These are phyloP conservation scores for Crypturellus undulatus DNA, from an alignment of 2,113 vertebrate genomes.

Conservation along the genomic window DNA sequence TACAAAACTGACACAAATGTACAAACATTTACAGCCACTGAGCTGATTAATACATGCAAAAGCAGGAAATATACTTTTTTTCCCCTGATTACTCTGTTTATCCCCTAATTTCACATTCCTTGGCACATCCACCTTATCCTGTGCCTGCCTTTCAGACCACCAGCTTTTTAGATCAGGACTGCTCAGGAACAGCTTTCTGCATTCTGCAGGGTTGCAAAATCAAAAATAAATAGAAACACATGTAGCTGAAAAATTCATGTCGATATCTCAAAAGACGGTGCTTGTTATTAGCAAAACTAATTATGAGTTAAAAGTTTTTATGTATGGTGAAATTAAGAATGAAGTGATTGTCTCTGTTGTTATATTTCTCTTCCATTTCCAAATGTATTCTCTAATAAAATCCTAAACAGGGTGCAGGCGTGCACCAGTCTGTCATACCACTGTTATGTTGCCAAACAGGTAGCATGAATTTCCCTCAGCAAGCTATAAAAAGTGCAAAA, in stretches of 20 bases:
- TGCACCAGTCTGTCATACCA: constrained; percentile 16
- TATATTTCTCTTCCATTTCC: background rate
- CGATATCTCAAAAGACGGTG: background rate
- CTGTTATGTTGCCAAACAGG: constrained; percentile 59
- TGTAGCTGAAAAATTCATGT: background rate
- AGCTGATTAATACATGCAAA: background rate
- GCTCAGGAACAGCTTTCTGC: background rate
- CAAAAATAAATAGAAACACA: background rate
- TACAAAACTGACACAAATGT: background rate
- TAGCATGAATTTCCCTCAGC: constrained; percentile 64
- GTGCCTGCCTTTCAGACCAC: background rate
- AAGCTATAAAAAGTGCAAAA: constrained; percentile 69
- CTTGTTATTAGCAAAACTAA: background rate
- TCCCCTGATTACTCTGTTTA: background rate
- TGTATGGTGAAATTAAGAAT: background rate
- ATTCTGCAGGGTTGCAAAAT: background rate
- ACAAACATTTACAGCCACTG: background rate
- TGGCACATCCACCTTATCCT: background rate
- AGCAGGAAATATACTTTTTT: background rate
- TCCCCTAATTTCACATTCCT: background rate
- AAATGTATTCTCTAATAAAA: background rate
- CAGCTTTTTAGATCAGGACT: background rate
- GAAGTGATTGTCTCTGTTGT: background rate
- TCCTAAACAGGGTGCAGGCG: constrained; percentile 8
- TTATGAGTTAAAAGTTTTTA: background rate